Conservation (phyloP, 2,113 vertebrate species). For the cat (Felis catus) region DNA sequence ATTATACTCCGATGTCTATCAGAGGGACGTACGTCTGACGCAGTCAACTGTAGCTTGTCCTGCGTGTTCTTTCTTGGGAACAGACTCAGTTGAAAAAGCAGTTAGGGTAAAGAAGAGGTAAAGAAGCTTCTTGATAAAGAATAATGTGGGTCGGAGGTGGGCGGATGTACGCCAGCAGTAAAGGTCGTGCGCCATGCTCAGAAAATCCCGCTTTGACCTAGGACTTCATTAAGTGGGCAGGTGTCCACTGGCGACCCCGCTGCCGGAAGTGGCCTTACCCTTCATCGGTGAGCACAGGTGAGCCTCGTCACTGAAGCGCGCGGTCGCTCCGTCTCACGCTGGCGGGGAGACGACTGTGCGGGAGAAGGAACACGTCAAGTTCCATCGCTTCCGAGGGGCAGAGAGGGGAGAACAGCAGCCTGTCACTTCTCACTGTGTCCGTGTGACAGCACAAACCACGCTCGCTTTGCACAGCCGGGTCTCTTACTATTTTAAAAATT, state of each 20-base stretch:
- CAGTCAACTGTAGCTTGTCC: not conserved
- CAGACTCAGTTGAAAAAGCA: not conserved
- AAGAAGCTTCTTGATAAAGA: not conserved
- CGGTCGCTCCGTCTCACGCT: accelerated
- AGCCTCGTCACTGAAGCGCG: accelerated
- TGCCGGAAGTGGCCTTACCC: too few relatives aligned
- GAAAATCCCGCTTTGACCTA: not conserved
- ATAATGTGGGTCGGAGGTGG: not conserved
- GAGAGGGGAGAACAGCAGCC: not conserved
- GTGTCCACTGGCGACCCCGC: too few relatives aligned
- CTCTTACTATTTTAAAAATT: too few relatives aligned
- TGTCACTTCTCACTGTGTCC: too few relatives aligned
- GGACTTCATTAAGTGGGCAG: not conserved
- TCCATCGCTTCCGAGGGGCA: too few relatives aligned
- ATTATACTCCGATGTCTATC: not conserved
- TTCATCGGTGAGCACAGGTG: accelerated
- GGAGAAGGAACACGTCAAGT: not conserved
- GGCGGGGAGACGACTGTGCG: not conserved
- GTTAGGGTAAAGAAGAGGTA: not conserved
- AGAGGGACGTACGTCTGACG: not conserved
- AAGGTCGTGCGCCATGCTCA: too few relatives aligned
- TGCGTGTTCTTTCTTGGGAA: not conserved
- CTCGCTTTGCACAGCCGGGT: not conserved
- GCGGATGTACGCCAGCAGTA: accelerated
- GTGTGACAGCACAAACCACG: accelerated